Conservation (phyloP, 2,113 vertebrate genomes). For the Irena cyanogastra region DNA sequence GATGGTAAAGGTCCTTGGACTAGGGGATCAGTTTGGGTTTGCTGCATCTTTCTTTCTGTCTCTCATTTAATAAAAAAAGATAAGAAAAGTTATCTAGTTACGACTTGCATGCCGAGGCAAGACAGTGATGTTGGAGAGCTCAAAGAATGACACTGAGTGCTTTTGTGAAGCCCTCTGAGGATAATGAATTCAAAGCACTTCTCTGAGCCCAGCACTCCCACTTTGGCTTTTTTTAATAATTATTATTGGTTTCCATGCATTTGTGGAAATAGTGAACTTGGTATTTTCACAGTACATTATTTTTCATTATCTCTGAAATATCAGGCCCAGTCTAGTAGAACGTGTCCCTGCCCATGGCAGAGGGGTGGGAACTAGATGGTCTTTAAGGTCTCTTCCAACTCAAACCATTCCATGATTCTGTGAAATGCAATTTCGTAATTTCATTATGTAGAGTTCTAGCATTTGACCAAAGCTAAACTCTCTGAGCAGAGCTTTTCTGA, state of each 20-base stretch:
- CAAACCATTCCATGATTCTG: background rate
- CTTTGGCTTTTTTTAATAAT: background rate
- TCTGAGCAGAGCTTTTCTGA: background rate
- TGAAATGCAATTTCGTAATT: background rate
- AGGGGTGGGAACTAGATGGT: background rate
- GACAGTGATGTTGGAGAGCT: background rate
- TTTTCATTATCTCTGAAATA: background rate
- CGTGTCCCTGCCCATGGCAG: background rate
- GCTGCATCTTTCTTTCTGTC: background rate
- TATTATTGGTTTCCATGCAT: background rate
- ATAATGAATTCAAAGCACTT: background rate
- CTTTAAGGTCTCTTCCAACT: background rate
- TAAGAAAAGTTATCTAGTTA: background rate
- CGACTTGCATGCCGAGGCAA: accelerated
- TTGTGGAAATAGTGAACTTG: background rate
- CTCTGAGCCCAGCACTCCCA: background rate
- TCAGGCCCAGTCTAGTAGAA: background rate
- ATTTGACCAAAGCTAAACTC: background rate
- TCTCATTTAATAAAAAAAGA: background rate
- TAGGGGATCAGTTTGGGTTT: background rate
- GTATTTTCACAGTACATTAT: background rate
- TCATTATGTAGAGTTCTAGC: background rate
- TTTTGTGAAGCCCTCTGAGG: background rate
- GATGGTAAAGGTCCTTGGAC: background rate
- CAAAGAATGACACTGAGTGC: background rate